These are phyloP conservation scores for Strigops habroptila DNA, from an alignment of 2,113 vertebrate genomes.

Conservation along the genomic window DNA sequence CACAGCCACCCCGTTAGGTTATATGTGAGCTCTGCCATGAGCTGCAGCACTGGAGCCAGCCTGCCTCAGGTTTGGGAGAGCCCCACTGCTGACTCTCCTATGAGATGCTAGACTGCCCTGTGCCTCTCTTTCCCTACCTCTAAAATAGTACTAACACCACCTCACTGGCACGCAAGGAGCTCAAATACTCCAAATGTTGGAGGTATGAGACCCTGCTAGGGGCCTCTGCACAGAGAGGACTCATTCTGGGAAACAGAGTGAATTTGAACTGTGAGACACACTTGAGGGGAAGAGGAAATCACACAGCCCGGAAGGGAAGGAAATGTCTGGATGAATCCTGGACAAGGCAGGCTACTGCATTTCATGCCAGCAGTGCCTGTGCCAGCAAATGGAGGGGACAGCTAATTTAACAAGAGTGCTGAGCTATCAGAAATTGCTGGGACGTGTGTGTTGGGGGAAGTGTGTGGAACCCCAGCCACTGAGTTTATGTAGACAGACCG, in stretches of 20 bases:
- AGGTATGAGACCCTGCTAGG: not conserved
- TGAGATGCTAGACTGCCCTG: not conserved
- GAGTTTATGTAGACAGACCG: not conserved
- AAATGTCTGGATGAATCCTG: conserved; percentile 49
- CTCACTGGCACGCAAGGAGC: not conserved
- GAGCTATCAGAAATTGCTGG: conserved; percentile 11
- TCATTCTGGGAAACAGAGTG: not conserved
- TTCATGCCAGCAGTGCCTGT: not conserved
- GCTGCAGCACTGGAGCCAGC: not conserved
- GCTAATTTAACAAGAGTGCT: conserved; percentile 32
- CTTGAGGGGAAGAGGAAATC: conserved; percentile 16
- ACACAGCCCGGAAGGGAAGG: conserved; percentile 23
- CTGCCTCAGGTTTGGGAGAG: accelerated
- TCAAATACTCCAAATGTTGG: not conserved
- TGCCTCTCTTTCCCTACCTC: not conserved
- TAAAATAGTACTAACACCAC: not conserved
- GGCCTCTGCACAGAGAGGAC: not conserved
- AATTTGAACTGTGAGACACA: not conserved
- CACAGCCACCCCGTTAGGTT: accelerated
- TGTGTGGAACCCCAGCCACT: not conserved
- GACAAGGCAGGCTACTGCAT: not conserved
- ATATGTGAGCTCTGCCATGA: not conserved
- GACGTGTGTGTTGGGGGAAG: accelerated
- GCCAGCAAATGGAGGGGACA: conserved; percentile 15
- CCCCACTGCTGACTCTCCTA: not conserved